These are phyloP conservation scores for Epinotia brunnichana DNA, from an alignment of 2,888 invertebrate genomes.

Conservation along the genomic window DNA sequence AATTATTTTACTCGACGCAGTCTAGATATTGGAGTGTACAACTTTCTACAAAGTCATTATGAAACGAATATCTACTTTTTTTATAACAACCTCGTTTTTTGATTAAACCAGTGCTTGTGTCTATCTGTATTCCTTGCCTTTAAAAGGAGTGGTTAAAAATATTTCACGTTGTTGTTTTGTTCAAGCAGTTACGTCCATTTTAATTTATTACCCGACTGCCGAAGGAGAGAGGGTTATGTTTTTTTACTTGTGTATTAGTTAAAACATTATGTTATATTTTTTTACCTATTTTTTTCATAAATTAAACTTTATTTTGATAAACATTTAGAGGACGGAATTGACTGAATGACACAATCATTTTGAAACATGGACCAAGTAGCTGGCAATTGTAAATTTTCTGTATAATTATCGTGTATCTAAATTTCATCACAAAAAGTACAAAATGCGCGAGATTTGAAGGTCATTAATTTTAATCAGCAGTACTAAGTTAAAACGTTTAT, in stretches of 20 bases:
- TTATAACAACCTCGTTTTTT: background rate
- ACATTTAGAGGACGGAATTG: background rate
- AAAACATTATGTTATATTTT: background rate
- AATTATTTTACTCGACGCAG: background rate
- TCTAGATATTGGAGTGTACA: background rate
- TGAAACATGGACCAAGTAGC: background rate
- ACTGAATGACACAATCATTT: background rate
- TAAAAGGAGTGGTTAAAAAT: background rate
- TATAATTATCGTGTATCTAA: background rate
- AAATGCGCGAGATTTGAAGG: background rate
- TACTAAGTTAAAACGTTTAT: conserved; percentile 8
- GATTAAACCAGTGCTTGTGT: background rate
- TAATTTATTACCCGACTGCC: too few species aligned
- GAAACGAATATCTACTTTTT: background rate
- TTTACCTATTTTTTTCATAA: background rate
- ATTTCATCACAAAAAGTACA: conserved; percentile 2
- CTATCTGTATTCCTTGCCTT: background rate
- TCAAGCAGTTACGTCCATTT: background rate
- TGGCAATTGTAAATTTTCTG: background rate
- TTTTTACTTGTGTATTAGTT: background rate
- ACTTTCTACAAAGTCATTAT: background rate
- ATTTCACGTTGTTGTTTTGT: background rate
- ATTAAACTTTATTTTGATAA: background rate
- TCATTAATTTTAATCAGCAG: conserved; percentile 12
- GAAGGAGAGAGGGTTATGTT: too few species aligned